phyloP scores from a whole-genome alignment of 1,140 invertebrate genomes.

The Leptinotarsa undecemlineata region DNA sequence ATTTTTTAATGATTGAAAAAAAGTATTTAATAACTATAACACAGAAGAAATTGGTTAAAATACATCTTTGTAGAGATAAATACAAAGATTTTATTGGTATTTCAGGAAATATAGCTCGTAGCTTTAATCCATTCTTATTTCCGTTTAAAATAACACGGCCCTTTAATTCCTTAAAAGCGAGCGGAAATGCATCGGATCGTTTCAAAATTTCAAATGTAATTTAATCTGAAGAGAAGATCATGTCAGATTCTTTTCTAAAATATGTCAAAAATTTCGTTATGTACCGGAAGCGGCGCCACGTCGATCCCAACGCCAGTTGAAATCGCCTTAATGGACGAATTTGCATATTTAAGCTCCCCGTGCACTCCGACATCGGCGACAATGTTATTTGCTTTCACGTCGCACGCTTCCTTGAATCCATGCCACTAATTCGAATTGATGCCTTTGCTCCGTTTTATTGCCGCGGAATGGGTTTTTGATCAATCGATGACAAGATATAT shows the following conservation, averaged over 20 bases:
- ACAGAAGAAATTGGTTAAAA: no score
- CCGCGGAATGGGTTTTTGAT: constrained; percentile 21
- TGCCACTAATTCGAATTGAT: constrained; percentile 19
- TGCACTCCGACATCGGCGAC: constrained; percentile 2
- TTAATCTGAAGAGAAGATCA: no score
- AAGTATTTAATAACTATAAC: no score
- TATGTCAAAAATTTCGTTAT: background rate
- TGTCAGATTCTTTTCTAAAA: background rate
- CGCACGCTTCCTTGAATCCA: constrained; percentile 13
- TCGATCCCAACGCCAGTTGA: background rate
- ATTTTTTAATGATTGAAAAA: no score
- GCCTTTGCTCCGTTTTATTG: constrained; percentile 22
- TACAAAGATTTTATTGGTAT: no score
- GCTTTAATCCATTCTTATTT: no score
- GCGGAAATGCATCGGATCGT: no score
- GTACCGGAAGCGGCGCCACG: background rate
- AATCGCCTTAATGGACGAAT: constrained; percentile 5
- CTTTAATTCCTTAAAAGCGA: no score
- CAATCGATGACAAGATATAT: constrained; percentile 24
- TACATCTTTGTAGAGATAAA: no score
- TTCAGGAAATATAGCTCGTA: no score
- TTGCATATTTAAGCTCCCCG: constrained; percentile 5
- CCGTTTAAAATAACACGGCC: no score
- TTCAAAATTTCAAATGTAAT: no score
- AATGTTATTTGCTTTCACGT: constrained; percentile 18